Conservation (phyloP, 2,888 invertebrate genomes). For the Callyntrura guangdongensis region DNA sequence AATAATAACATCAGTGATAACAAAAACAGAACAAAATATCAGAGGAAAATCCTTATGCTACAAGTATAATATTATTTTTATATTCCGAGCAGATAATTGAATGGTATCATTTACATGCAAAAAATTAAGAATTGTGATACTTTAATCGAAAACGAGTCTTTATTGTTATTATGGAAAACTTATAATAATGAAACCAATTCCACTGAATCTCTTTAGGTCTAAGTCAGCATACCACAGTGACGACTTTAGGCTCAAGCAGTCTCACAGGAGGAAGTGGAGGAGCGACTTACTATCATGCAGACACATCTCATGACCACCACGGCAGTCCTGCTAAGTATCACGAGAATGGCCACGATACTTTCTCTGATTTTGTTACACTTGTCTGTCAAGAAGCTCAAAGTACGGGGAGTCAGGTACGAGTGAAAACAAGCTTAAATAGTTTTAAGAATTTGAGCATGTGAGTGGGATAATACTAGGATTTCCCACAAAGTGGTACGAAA, state of each 20-base stretch:
- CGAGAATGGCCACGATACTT: conserved; percentile 93
- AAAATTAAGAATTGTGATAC: no score
- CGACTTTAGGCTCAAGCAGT: conserved; percentile 87
- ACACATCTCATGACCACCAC: conserved; percentile 87
- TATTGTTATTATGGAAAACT: no score
- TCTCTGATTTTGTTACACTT: conserved; percentile 98
- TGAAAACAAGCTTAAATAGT: neutral
- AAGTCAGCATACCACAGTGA: conserved; percentile 87
- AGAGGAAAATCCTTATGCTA: neutral
- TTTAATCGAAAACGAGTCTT: no score
- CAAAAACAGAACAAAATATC: neutral
- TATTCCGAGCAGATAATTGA: neutral
- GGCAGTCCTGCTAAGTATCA: conserved; percentile 90
- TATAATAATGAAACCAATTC: no score
- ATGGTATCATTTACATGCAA: neutral
- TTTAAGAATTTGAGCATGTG: neutral
- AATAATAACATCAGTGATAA: neutral
- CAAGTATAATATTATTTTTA: neutral
- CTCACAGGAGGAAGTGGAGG: conserved; percentile 85
- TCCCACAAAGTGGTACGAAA: neutral
- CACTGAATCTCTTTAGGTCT: conserved; percentile 74
- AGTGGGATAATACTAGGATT: neutral
- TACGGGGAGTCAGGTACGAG: conserved; percentile 83
- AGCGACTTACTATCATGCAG: conserved; percentile 87
- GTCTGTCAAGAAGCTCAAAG: conserved; percentile 97